phyloP scores from a whole-genome alignment of 1,140 invertebrate species.

The Dendroctonus ponderosae region DNA sequence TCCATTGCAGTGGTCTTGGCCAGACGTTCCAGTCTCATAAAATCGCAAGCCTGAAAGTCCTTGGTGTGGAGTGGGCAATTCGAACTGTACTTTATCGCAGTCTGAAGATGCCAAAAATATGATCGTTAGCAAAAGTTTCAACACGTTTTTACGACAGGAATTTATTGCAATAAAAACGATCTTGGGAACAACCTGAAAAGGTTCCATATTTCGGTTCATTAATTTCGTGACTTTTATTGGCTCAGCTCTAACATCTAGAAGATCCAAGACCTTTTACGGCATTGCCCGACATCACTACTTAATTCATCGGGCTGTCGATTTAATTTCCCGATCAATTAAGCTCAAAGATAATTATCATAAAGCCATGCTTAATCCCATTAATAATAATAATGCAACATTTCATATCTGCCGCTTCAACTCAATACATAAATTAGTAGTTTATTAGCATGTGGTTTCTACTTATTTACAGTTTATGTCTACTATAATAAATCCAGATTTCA shows the following conservation, averaged over 20 bases:
- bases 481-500: no score
- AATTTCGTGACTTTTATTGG: neutral
- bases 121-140: no score
- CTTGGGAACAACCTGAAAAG: no score
- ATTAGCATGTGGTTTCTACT: conserved; percentile 1
- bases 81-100: conserved; percentile 15
- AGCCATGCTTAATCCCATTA: conserved; percentile 18
- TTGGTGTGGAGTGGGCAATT: conserved; percentile 10
- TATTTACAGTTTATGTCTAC: no score
- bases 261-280: conserved; percentile 6
- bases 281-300: conserved; percentile 6
- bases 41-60: neutral
- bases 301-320: conserved; percentile 11
- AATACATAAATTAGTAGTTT: conserved; percentile 7
- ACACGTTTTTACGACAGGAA: no score
- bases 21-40: conserved; percentile 5
- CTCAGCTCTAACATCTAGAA: conserved; percentile 2
- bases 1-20: conserved; percentile 5
- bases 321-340: conserved; percentile 16
- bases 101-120: neutral
- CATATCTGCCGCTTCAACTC: conserved; percentile 4
- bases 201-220: no score
- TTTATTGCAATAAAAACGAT: no score
- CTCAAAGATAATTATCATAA: conserved; percentile 2
- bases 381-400: conserved; percentile 7